Base-by-base conservation (phyloP, 2,888 invertebrate genomes). In the Sinopyrophorus schimmeli region DNA sequence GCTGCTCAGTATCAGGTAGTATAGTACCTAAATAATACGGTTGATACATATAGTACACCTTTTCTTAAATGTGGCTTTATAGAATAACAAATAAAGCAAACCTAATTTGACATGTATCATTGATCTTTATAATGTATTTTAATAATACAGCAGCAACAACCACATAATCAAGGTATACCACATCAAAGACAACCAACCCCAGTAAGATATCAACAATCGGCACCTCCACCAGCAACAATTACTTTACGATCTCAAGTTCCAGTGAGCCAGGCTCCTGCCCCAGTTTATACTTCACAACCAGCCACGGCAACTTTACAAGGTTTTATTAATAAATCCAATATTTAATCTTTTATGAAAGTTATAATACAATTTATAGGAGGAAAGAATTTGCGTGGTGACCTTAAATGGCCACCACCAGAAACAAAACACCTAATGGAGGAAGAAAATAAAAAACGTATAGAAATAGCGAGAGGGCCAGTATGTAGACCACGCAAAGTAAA, bases 371-470 rank as follows among this genome's bases (percentile, higher is more conserved):
- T 12, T 28, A 28, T 58, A 85, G 87, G 87, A 77, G 87, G 88
- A 70, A 81, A 84, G 75, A 86, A 85, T 74, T 87, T 89, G 83
- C 84, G 90, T 66, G 91, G 91, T 62, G 91, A 92, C 74, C 80
- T 86, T 71, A 91, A 91, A 73, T 92, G 91, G 91, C 92, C 91
- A 64, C 92, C 91, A 60, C 84, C 83, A 69, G 77, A 80, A 60
- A 86, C 87, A 66, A 87, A 83, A 73, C 82, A 82, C 60, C 86
- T 86, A 53, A 80, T 86, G 47, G 85, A 77, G 39, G 84, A 83
- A 21, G 90, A 90, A 69, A 86, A 89, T 67, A 81, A 80, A 60
- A 84, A 85, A 39, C 79, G 86, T 63, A 68, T 83, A 64, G 82
- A 82, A 59, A 74, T 90, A 62, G 87, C 88, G 17, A 82, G 80